Evolutionary conservation across 2,797 vertebrate genomes (phyloP).

Genomic region (Aeoliscus strigatus): DNA sequence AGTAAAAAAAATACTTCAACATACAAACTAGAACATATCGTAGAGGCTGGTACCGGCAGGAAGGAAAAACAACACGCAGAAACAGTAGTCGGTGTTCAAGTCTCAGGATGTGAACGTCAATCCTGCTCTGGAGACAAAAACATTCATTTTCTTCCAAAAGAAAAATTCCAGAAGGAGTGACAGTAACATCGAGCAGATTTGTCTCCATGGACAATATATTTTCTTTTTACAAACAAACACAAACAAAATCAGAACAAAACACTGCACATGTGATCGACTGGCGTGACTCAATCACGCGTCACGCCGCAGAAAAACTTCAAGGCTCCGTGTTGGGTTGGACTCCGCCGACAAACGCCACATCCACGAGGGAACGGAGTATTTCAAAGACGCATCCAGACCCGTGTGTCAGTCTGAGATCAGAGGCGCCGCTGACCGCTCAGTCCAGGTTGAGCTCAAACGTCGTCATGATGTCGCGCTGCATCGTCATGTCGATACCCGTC

Average conservation of each 20-base stretch:
- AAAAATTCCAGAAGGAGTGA: too few relatives aligned
- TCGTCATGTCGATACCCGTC: conserved; percentile 83
- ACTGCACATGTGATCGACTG: conserved; percentile 15
- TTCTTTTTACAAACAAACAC: too few relatives aligned
- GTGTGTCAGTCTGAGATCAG: conserved; percentile 1
- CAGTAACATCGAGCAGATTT: too few relatives aligned
- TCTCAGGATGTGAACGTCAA: conserved; percentile 19
- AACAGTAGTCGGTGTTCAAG: conserved; percentile 26
- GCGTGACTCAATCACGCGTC: conserved; percentile 5
- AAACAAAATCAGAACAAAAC: conserved; percentile 15
- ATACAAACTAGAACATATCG: conserved; percentile 46
- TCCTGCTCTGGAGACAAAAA: conserved; percentile 19
- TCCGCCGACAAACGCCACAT: conserved; percentile 18
- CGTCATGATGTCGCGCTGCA: conserved; percentile 88
- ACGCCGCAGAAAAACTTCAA: conserved; percentile 21
- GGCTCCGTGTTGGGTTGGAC: conserved; percentile 7
- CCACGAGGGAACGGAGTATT: conserved; percentile 31
- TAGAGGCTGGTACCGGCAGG: conserved; percentile 45
- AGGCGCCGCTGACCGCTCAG: too few relatives aligned
- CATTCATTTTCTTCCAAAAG: too few relatives aligned
- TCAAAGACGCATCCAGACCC: conserved; percentile 24
- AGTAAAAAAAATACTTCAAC: conserved; percentile 28
- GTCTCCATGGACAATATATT: too few relatives aligned
- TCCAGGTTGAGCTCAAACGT: conserved; percentile 86
- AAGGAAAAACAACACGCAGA: conserved; percentile 52